A percentile compares a stretch with the other conserved stretches of the same genome.
phyloP scores from a whole-genome alignment of 2,797 vertebrate species.

The Coracias cyanogaster region DNA sequence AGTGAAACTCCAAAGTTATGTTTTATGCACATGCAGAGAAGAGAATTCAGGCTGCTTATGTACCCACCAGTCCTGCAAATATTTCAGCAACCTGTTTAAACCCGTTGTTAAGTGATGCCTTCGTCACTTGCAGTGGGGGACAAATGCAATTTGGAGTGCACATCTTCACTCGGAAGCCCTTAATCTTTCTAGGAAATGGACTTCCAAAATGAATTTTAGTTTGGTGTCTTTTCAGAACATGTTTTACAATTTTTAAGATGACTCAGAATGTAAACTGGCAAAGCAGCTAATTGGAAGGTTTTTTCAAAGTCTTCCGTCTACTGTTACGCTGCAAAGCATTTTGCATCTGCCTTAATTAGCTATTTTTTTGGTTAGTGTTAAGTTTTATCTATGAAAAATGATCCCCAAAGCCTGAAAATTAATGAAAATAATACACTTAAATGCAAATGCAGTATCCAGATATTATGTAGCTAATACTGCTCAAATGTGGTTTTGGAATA shows the following conservation, averaged over 20 bases:
- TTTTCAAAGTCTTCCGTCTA: not conserved
- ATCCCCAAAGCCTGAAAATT: not conserved
- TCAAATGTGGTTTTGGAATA: not conserved
- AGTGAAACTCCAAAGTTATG: not conserved
- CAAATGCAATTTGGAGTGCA: not conserved
- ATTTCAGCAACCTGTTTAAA: not conserved
- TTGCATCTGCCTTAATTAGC: not conserved
- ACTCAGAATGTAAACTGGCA: not conserved
- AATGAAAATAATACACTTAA: not conserved
- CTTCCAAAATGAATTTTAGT: not conserved
- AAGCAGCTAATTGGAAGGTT: not conserved
- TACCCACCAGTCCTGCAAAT: not conserved
- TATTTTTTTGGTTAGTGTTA: not conserved
- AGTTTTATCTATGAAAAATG: not conserved
- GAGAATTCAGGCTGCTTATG: not conserved
- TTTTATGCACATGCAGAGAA: not conserved
- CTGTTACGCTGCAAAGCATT: not conserved
- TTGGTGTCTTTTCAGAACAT: not conserved
- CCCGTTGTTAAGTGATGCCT: not conserved
- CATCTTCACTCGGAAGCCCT: not conserved
- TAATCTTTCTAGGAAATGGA: not conserved
- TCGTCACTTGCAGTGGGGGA: not conserved
- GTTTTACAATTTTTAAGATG: not conserved
- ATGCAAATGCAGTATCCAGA: not conserved
- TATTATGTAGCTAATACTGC: not conserved